phyloP scores from a whole-genome alignment of 2,888 invertebrate species.

The Leucoma salicis region DNA sequence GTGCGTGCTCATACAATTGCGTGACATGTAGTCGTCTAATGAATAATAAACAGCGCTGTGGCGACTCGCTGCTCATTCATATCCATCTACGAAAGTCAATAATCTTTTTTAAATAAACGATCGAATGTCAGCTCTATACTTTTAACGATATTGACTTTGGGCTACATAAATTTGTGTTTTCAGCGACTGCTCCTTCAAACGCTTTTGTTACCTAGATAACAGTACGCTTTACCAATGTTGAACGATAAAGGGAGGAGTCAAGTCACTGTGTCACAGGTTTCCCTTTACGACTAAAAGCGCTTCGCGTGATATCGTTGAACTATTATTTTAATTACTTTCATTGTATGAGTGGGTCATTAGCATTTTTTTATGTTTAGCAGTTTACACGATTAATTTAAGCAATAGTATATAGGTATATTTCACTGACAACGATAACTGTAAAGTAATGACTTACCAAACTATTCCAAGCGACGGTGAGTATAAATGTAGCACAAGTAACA shows the following conservation, averaged over 20 bases:
- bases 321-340: slow-evolving; percentile 79
- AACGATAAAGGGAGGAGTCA: slow-evolving; percentile 14
- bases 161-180: slow-evolving; percentile 45
- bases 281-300: slow-evolving; percentile 54
- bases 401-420: slow-evolving; percentile 36
- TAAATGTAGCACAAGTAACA: slow-evolving; percentile 44
- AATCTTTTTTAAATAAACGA: slow-evolving; percentile 69
- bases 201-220: slow-evolving; percentile 43
- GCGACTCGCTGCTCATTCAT: slow-evolving; percentile 76
- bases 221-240: slow-evolving; percentile 8
- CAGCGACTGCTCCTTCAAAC: slow-evolving; percentile 26
- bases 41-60: slow-evolving; percentile 77
- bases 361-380: slow-evolving; percentile 54
- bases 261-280: slow-evolving; percentile 43
- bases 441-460: slow-evolving; percentile 60
- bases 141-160: slow-evolving; percentile 51
- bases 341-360: slow-evolving; percentile 61
- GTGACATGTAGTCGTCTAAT: slow-evolving; percentile 77
- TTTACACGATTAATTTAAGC: slow-evolving; percentile 50
- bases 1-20: slow-evolving; percentile 73
- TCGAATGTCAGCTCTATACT: slow-evolving; percentile 58
- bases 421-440: slow-evolving; percentile 42
- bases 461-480: slow-evolving; percentile 34
- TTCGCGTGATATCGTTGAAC: slow-evolving; percentile 68
- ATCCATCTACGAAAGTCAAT: slow-evolving; percentile 72